A percentile compares a stretch with the other conserved stretches of the same genome.
Conservation (phyloP, 1,140 invertebrate species). For the Euwallacea similis region DNA sequence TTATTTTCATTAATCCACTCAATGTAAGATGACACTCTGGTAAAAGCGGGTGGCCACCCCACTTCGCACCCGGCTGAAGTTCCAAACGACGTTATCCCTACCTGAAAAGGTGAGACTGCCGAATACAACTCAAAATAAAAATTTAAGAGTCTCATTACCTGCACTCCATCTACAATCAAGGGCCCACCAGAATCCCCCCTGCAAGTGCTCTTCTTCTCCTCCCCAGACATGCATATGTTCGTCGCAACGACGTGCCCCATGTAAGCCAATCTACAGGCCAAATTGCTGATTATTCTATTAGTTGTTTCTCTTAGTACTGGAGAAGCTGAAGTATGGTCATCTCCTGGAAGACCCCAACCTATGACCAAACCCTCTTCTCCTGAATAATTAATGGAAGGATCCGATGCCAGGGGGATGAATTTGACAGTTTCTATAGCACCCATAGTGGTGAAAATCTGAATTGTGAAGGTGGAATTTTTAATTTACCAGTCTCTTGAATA, state of each 20-base stretch:
- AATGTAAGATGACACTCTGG: constrained; percentile 46
- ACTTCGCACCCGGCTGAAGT: constrained; percentile 45
- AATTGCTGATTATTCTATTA: constrained; percentile 20
- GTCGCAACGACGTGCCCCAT: neutral
- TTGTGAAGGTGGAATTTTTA: neutral
- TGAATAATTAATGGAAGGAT: constrained; percentile 11
- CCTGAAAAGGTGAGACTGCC: constrained; percentile 24
- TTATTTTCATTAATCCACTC: constrained; percentile 46
- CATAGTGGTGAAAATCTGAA: too few species aligned
- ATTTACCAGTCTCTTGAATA: neutral
- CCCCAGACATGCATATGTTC: constrained; percentile 19
- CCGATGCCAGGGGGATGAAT: constrained; percentile 1
- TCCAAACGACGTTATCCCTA: constrained; percentile 51
- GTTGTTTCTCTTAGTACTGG: constrained; percentile 23
- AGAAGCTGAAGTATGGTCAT: neutral
- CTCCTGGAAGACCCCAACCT: constrained; percentile 21
- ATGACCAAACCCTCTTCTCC: constrained; percentile 1
- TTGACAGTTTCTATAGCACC: constrained; percentile 6
- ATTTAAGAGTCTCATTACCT: constrained; percentile 5
- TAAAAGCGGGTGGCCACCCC: constrained; percentile 49
- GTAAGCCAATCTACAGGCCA: constrained; percentile 25
- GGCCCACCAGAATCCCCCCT: constrained; percentile 26
- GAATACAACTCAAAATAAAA: neutral
- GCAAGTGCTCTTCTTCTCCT: constrained; percentile 19
- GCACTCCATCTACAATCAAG: constrained; percentile 8